These are phyloP conservation scores for Athene cunicularia DNA, from an alignment of 2,113 vertebrate genomes.

Conservation along the genomic window DNA sequence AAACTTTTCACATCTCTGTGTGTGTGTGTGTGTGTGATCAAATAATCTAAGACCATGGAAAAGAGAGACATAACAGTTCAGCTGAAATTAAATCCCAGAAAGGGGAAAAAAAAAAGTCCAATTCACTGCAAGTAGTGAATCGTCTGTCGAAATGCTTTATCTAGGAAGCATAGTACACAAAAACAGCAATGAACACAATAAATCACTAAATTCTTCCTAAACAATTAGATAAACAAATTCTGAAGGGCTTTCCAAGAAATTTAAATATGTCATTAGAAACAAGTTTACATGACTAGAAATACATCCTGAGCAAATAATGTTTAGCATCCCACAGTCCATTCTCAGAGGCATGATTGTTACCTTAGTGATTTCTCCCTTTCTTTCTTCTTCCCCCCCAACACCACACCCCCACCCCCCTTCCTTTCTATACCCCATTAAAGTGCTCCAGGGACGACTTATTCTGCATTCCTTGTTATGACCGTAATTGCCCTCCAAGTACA, in stretches of 20 bases:
- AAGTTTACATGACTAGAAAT: not conserved
- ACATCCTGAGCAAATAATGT: not conserved
- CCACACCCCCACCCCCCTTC: not conserved
- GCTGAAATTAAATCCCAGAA: constrained; percentile 24
- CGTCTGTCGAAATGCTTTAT: constrained; percentile 8
- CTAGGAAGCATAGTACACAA: not conserved
- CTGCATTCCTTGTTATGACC: constrained; percentile 80
- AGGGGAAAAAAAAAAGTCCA: not conserved
- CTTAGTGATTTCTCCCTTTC: constrained; percentile 55
- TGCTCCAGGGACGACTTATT: constrained; percentile 81
- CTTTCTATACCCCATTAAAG: constrained; percentile 79
- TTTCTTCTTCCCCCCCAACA: accelerated
- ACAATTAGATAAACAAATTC: constrained; percentile 17
- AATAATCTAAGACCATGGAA: not conserved
- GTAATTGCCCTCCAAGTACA: constrained; percentile 86
- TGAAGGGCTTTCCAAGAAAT: not conserved
- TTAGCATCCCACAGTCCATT: not conserved
- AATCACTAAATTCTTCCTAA: constrained; percentile 4
- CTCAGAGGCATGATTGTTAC: constrained; percentile 46
- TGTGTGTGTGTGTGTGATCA: not conserved
- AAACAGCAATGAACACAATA: not conserved
- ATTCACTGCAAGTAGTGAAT: not conserved
- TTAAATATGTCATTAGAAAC: not conserved
- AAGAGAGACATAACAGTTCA: not conserved
- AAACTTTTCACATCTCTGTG: not conserved